Base-by-base conservation (phyloP, 2,113 vertebrate genomes). In the Neotoma lepida region DNA sequence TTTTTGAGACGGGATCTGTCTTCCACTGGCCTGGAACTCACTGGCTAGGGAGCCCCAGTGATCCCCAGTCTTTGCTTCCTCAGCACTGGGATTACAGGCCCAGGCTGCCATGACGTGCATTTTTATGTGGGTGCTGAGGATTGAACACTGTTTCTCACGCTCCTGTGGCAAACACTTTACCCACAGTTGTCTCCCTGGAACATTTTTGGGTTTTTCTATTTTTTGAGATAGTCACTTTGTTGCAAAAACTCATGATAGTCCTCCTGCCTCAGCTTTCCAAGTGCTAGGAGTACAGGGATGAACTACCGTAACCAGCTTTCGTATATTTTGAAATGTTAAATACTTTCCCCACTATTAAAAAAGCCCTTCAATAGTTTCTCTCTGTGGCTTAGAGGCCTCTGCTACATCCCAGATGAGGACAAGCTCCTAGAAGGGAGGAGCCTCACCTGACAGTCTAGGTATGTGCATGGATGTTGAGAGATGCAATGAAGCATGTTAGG, bases 391-490 rank as follows among this genome's bases (percentile, higher is more conserved):
- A 10, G 61, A 64, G 76, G 82, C 28, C 51, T 30, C 49, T 91
- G 35, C 26, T 33, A 28, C 4, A 10, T 6, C 28, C 78, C 71
- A 33, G 58, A 20, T 39, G 30, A 56, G 71, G 66, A 14, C 4
- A 4, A 22, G 61, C 39, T 81, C 81, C 89, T 41, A 46, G 89
- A 63, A 86, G 74, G 41, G 28, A 46, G 3, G 8, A 17, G 5
- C 51, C 68, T 58, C 33, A 30, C 41, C n/a, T n/a, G 81, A 77
- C 15, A 76, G n/a, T 17, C 58, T 35, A 1, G 46, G 58, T 35
- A 35, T n/a, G 54, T 0, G 18, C 4, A 0, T 22, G 70, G 9
- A 44, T 41, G 51, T 0, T 0, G 7, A 56, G 46, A 26, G 39
- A 44, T n/a, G 46, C 1, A 2, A 70, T 54, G 41, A 46, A 39